Conservation (phyloP, 2,888 invertebrate species). For the Thymelicus acteon region DNA sequence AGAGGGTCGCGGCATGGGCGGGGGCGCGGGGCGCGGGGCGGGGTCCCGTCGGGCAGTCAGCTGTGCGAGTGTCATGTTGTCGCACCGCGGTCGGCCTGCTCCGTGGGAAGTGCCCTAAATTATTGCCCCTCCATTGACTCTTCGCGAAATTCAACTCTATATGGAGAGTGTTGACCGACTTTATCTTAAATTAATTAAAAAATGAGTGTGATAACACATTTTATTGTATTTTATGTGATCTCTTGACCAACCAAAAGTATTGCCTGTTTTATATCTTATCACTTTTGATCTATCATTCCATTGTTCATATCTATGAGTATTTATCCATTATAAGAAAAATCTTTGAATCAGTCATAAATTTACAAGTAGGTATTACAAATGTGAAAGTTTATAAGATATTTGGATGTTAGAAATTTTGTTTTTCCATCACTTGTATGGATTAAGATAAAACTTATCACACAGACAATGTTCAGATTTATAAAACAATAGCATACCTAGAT, state of each 20-base stretch:
- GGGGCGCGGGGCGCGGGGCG: slow-evolving; percentile 53
- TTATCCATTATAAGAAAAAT: background rate
- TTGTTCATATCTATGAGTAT: slow-evolving; percentile 10
- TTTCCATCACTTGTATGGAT: too few relatives aligned
- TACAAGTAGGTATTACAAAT: slow-evolving; percentile 1
- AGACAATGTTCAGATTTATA: too few relatives aligned
- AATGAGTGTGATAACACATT: background rate
- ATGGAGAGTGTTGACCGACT: slow-evolving; percentile 46
- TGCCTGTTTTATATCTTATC: slow-evolving; percentile 33
- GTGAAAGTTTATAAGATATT: too few relatives aligned
- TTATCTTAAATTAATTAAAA: slow-evolving; percentile 20
- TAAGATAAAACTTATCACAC: too few relatives aligned
- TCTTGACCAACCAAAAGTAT: background rate
- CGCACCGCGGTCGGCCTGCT: slow-evolving; percentile 52
- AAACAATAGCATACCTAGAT: too few relatives aligned
- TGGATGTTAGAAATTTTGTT: too few relatives aligned
- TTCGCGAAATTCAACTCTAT: slow-evolving; percentile 51
- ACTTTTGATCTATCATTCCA: slow-evolving; percentile 28
- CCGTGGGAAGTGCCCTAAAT: slow-evolving; percentile 79
- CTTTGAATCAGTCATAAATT: slow-evolving; percentile 25
- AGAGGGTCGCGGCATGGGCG: slow-evolving; percentile 47
- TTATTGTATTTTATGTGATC: slow-evolving; percentile 9
- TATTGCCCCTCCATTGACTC: slow-evolving; percentile 63
- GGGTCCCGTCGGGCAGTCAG: slow-evolving; percentile 75
- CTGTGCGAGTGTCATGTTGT: slow-evolving; percentile 79